Base-by-base conservation (phyloP, 2,888 invertebrate genomes). In the Polydrusus cervinus region DNA sequence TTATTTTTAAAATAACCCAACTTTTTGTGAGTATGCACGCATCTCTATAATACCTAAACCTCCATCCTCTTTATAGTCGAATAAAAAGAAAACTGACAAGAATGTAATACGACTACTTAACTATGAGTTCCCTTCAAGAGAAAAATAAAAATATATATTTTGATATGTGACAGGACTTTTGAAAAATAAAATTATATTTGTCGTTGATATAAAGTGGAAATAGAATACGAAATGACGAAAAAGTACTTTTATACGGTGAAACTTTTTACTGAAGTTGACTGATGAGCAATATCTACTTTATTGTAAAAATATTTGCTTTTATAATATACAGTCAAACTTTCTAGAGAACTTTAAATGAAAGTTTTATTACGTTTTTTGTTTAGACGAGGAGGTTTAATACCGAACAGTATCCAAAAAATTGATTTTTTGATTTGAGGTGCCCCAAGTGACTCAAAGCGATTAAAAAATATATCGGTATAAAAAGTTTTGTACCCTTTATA, bases 81-180 rank as follows among this genome's bases (percentile, higher is more conserved):
- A 55, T 69, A 69, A 69, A 57, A 51, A 20, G 20, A 6, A 20
- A 51, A 51, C 51, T 51, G 51, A 18, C 51, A 51, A 69, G 43
- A 69, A 57, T 69, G 45, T 20, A 67, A 67, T 40, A 20, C 13
- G 53, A 20, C 51, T 30, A 20, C 30, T 67, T 67, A 38, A 67
- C 40, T 38, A 43, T 20, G 16, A 51, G 13, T 49, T 64, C 49
- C 51, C 30, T 57, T 8, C 11, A 49, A 57, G 43, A 57, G 43
- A 51, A 68, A 68, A 74, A 53, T 62, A 70, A 47, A 47, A 47
- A 74, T 69, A 65, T n/a, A n/a, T 69, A 74, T 69, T 74, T 68
- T 74, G 64, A 70, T 69, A 57, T 69, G 57, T 69, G 57, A 69
- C 60, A 60, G 20, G 69, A 69, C 25, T 69, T 69, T 57, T 13